phyloP scores from a whole-genome alignment of 2,888 invertebrate genomes.

The Dichetophora obliterata region DNA sequence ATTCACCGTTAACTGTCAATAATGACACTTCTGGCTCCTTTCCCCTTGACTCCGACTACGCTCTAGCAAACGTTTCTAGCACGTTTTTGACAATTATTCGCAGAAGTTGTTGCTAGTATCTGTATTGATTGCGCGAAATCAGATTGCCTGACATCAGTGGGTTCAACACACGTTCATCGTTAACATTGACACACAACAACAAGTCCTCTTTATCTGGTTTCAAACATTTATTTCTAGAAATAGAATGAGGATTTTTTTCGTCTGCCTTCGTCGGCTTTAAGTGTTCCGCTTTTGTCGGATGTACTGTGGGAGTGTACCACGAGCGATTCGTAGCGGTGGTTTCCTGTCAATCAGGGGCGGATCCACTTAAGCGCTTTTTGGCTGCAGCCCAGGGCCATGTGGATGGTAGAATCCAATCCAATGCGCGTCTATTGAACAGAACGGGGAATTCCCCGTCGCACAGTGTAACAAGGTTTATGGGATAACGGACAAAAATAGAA shows the following conservation, averaged over 20 bases:
- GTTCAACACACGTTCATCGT: background rate
- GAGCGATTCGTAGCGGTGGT: background rate
- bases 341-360: no score
- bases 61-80: background rate
- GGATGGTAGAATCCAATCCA: no score
- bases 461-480: no score
- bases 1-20: conserved; percentile 3
- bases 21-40: background rate
- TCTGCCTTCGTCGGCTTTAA: background rate
- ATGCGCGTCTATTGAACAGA: no score
- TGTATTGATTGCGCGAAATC: background rate
- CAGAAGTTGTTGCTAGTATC: background rate
- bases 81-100: background rate
- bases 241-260: no score
- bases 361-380: no score
- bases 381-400: no score
- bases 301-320: background rate
- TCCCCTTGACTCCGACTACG: background rate
- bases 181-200: background rate
- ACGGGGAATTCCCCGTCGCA: no score
- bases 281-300: background rate
- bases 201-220: background rate
- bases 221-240: background rate
- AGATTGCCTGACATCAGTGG: conserved; percentile 4
- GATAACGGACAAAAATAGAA: no score